Percentiles rank a stretch among this genome's conserved stretches.
Evolutionary conservation across 2,797 vertebrate species (phyloP).

Genomic region (Emys orbicularis): DNA sequence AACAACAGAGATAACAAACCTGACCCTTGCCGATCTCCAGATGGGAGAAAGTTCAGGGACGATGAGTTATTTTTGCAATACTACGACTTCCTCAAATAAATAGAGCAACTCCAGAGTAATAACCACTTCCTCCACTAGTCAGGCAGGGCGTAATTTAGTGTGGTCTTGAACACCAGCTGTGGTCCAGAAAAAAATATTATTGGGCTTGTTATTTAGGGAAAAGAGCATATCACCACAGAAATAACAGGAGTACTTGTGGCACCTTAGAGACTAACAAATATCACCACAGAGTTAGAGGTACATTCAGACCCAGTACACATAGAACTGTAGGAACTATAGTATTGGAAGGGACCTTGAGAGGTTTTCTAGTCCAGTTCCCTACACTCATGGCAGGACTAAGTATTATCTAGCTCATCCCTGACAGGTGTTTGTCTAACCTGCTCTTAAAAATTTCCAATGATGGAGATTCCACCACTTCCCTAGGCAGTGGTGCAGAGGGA

Average conservation of each 20-base stretch:
- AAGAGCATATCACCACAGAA: not conserved
- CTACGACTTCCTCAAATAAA: not conserved
- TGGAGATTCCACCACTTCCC: not conserved
- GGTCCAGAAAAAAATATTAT: not conserved
- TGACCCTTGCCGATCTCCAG: not conserved
- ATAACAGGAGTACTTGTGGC: too few species aligned
- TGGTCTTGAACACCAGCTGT: not conserved
- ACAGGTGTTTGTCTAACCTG: too few species aligned
- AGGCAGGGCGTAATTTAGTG: not conserved
- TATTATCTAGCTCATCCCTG: too few species aligned
- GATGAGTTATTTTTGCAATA: not conserved
- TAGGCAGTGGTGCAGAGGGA: not conserved
- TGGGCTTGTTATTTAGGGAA: not conserved
- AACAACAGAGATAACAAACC: conserved; percentile 15
- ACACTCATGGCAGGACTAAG: too few species aligned
- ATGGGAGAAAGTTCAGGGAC: not conserved
- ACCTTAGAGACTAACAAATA: too few species aligned
- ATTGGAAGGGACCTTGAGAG: too few species aligned
- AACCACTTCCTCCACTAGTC: not conserved
- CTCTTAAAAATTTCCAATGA: not conserved
- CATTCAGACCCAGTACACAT: not conserved
- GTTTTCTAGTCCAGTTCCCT: too few species aligned
- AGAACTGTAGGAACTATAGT: too few species aligned
- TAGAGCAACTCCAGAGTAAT: not conserved
- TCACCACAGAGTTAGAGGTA: not conserved